Base-by-base conservation (phyloP, 1,140 invertebrate species). In the Ooceraea biroi region DNA sequence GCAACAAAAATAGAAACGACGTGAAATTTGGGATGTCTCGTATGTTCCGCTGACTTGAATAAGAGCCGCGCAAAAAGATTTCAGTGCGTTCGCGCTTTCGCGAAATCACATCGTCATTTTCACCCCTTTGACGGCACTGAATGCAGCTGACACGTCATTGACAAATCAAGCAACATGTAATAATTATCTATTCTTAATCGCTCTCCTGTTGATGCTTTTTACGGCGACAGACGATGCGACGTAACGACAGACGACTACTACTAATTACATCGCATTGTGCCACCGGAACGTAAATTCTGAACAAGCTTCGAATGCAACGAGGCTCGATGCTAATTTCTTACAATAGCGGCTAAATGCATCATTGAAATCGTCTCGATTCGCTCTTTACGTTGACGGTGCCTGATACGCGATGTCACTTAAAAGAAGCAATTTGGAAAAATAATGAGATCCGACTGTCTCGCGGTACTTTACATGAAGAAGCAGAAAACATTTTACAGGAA, bases 251-350 rank as follows among this genome's bases (percentile, higher is more conserved):
- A 46, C 48, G 74, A 78, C 41, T n/a, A n/a, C n/a, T n/a, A 65
- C 2, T 80, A 80, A 80, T 65, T 80, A 80, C 12, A 65, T 3
- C 14, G 48, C 57, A 78, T 78, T 78, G 61, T 80, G 50, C 57
- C 50, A 27, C 36, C 17, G 36, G 63, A 69, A 78, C 41, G 76
- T 80, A 71, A 80, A 80, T 80, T 50, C 22, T 30, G 65, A 71
- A 57, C 50, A 58, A 80, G 65, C 65, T 80, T 25, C 25, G 22
- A 30, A 69, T 46, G 76, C 76, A 78, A 22, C 3, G n/a, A n/a
- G 52, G 76, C 76, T 80, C 76, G 76, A 80, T 80, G 69, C 65
- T 80, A 80, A 80, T 80, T 57, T 58, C 8, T 36, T 80, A 69
- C 72, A 76, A 61, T 76, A 44, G 11, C 41, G 52, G n/a, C 50